These are phyloP conservation scores for Lapara coniferarum DNA, from an alignment of 2,888 invertebrate species.

Conservation along the genomic window DNA sequence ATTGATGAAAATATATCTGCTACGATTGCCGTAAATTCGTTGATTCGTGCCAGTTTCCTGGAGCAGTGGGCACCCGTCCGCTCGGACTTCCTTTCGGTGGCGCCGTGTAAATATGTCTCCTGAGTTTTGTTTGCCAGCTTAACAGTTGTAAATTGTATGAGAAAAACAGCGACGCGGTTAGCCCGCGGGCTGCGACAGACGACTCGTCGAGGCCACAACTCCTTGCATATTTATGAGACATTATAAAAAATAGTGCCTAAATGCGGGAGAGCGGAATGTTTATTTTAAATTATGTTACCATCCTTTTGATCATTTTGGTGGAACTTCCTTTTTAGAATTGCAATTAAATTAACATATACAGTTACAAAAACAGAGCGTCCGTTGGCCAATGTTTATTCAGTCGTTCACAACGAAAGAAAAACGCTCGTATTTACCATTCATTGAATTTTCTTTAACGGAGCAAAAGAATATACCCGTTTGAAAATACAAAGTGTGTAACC, in stretches of 20 bases:
- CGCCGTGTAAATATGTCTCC: slow-evolving; percentile 74
- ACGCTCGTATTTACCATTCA: background rate
- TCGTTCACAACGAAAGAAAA: background rate
- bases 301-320: slow-evolving; percentile 28
- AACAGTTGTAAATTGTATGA: slow-evolving; percentile 69
- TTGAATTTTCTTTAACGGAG: slow-evolving; percentile 13
- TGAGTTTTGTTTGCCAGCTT: slow-evolving; percentile 72
- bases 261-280: slow-evolving; percentile 37
- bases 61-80: slow-evolving; percentile 64
- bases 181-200: slow-evolving; percentile 32
- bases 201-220: slow-evolving; percentile 47
- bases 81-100: slow-evolving; percentile 70
- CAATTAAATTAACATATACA: background rate
- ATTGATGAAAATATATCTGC: slow-evolving; percentile 66
- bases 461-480: background rate
- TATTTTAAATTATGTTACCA: slow-evolving; percentile 33
- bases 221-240: slow-evolving; percentile 67
- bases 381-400: slow-evolving; percentile 4
- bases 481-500: slow-evolving; percentile 12
- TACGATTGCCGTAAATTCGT: slow-evolving; percentile 69
- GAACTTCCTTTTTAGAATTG: background rate
- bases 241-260: slow-evolving; percentile 45
- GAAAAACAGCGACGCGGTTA: slow-evolving; percentile 53
- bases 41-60: slow-evolving; percentile 76
- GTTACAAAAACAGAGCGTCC: slow-evolving; percentile 12